Percentiles rank a stretch among this genome's conserved stretches.
These are phyloP conservation scores for Caloenas nicobarica DNA, from an alignment of 2,113 vertebrate species.

Conservation along the genomic window DNA sequence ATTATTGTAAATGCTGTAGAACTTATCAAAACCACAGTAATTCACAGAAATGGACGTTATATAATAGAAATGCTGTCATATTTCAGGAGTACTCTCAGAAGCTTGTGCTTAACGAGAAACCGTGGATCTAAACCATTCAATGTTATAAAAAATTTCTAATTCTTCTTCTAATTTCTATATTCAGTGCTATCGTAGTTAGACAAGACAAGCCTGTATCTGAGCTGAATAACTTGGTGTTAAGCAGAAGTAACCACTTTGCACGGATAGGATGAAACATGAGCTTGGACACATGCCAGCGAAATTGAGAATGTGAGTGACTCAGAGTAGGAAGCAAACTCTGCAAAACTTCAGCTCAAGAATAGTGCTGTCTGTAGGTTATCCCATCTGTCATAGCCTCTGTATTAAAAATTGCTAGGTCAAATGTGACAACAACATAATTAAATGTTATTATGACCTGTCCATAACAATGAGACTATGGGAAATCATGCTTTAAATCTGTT, in stretches of 20 bases:
- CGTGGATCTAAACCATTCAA: background rate
- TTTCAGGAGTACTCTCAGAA: background rate
- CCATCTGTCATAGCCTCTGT: background rate
- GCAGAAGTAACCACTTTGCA: background rate
- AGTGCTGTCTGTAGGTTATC: background rate
- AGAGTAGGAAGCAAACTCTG: background rate
- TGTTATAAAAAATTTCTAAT: background rate
- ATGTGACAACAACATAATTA: background rate
- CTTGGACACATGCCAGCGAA: conserved; percentile 1
- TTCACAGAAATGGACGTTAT: background rate
- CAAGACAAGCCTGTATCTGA: background rate
- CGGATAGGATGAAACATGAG: background rate
- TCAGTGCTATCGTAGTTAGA: background rate
- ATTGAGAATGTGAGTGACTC: background rate
- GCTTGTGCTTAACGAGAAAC: background rate
- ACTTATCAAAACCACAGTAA: background rate
- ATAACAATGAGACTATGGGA: background rate
- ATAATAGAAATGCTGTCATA: background rate
- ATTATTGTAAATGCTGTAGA: background rate
- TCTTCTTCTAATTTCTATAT: background rate
- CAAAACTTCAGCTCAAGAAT: background rate
- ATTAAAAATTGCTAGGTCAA: background rate
- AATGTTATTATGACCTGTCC: background rate
- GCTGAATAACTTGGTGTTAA: background rate
- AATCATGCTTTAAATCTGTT: background rate